Base-by-base conservation (phyloP, 2,113 vertebrate genomes). In the Scomber scombrus region DNA sequence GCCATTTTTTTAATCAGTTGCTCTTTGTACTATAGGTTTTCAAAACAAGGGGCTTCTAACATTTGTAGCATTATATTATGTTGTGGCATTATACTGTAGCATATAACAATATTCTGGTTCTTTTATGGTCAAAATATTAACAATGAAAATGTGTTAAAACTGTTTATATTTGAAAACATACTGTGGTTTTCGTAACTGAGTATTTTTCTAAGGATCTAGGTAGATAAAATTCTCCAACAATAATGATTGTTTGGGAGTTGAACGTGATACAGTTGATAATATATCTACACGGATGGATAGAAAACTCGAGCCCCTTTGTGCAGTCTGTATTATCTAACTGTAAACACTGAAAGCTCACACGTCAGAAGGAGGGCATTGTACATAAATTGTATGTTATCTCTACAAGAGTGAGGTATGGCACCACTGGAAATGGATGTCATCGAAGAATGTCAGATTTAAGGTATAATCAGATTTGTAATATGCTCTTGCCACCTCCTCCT, bases 401-500 rank as follows among this genome's bases (percentile, higher is more conserved):
- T 47, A 18, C 21, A 71, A 73, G 40, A 72, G 51, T 47, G 40
- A 76, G 13, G 51, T 64, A 66, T 56, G 40, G 29, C 65, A 74
- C 55, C 21, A 60, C 49, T 23, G 61, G 62, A 82, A 80, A 75
- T 66, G 57, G 69, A 51, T 75, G 61, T 82, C 68, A 68, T 87
- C 45, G 78, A 72, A 84, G 78, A 81, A 80, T 80, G 64, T 83
- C 52, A 79, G 63, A 56, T 82, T 75, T 74, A 79, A 77, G 76
- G 68, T 75, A 69, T 87, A 84, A 84, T 86, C 82, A 85, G 81
- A 89, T 75, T 90, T 83, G 60, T 66, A 82, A 88, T 81, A 55
- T 75, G 78, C 73, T 78, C 43, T 68, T 45, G 64, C 88, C 85
- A 84, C 82, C 85, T 82, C 80, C 78, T 82, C 71, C 58, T 88